Evolutionary conservation across 1,140 invertebrate genomes (phyloP).

Genomic region (Centruroides sculpturatus): DNA sequence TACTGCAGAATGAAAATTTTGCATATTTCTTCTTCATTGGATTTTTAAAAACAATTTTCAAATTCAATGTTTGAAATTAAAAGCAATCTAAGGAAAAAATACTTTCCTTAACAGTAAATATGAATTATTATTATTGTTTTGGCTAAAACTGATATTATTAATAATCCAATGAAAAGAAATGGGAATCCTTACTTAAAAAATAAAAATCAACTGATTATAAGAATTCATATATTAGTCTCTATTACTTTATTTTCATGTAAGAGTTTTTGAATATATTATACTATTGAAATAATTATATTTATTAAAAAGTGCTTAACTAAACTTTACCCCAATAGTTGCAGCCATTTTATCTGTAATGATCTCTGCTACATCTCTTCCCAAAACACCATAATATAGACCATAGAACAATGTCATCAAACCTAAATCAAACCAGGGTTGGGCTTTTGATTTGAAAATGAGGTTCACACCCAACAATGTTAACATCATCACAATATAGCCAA

Average conservation of each 20-base stretch:
- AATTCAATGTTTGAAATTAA: too few relatives aligned
- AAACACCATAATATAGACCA: conserved; percentile 94
- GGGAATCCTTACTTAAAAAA: not conserved
- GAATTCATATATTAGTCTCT: conserved; percentile 38
- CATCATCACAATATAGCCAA: conserved; percentile 89
- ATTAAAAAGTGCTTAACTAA: too few relatives aligned
- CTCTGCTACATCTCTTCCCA: conserved; percentile 94
- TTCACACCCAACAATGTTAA: conserved; percentile 86
- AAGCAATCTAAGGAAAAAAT: too few relatives aligned
- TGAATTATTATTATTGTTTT: too few relatives aligned
- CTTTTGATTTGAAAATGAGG: conserved; percentile 65
- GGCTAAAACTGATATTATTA: too few relatives aligned
- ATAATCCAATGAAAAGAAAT: not conserved
- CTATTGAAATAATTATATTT: too few relatives aligned
- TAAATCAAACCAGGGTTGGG: conserved; percentile 78
- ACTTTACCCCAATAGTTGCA: conserved; percentile 56
- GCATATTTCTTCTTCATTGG: too few relatives aligned
- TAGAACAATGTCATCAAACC: conserved; percentile 87
- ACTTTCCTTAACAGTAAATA: too few relatives aligned
- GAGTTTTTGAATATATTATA: too few relatives aligned
- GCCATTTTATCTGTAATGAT: conserved; percentile 97
- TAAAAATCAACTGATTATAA: not conserved
- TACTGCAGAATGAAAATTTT: conserved; percentile 45
- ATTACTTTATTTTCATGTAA: too few relatives aligned
- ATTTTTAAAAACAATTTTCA: too few relatives aligned